A percentile compares a stretch with the other conserved stretches of the same genome.
Evolutionary conservation across 2,797 vertebrate genomes (phyloP).

Genomic region (Buceros bicornis): DNA sequence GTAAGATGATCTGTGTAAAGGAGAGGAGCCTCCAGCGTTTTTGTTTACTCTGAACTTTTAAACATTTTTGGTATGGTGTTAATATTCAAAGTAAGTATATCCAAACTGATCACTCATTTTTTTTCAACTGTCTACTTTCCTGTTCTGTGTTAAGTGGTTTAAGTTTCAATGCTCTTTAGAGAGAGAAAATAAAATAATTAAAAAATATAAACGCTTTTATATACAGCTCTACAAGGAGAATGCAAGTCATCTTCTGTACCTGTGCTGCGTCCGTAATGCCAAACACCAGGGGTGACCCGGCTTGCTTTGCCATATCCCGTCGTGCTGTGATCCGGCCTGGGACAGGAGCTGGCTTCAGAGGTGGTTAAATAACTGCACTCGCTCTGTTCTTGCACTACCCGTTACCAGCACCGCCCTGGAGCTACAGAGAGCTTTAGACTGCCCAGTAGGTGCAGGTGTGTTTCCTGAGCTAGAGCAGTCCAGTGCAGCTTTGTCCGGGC

Average conservation of each 20-base stretch:
- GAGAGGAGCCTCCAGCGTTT: background rate
- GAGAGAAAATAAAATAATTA: background rate
- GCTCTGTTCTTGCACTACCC: background rate
- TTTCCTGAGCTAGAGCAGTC: background rate
- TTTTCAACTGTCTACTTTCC: background rate
- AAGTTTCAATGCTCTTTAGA: background rate
- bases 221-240: background rate
- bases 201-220: background rate
- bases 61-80: background rate
- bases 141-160: background rate
- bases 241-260: background rate
- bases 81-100: background rate
- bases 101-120: background rate
- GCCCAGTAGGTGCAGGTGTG: background rate
- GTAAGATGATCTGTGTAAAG: background rate
- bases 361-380: background rate
- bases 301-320: background rate
- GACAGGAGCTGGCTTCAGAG: background rate
- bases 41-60: background rate
- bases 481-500: background rate
- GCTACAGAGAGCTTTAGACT: background rate
- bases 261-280: background rate
- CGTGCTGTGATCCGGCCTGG: background rate
- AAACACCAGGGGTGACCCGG: background rate
- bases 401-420: background rate